Evolutionary conservation across 2,888 invertebrate species (phyloP).

Genomic region (Aporophyla nigra): DNA sequence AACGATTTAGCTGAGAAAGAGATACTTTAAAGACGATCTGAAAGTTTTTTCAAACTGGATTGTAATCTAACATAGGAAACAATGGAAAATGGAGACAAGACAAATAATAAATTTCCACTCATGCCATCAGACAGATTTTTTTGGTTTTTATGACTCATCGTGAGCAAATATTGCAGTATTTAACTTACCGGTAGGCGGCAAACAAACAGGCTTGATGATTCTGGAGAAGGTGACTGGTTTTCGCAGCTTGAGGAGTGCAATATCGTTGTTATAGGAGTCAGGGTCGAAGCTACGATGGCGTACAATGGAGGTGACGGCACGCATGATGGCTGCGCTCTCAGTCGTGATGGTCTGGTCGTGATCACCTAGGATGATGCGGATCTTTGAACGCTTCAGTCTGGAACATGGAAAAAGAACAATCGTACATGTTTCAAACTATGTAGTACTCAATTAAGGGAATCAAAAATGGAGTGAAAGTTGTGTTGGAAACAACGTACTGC

Average conservation of each 20-base stretch:
- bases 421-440: background rate
- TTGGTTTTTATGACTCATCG: too few species aligned
- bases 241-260: slow-evolving; percentile 94
- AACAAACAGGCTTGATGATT: slow-evolving; percentile 94
- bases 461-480: background rate
- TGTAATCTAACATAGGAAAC: background rate
- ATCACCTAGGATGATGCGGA: slow-evolving; percentile 95
- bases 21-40: background rate
- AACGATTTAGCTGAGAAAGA: too few species aligned
- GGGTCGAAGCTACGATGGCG: slow-evolving; percentile 96
- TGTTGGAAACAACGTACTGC: background rate
- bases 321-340: slow-evolving; percentile 95
- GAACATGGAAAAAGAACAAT: slow-evolving; percentile 56
- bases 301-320: slow-evolving; percentile 94
- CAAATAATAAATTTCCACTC: too few species aligned
- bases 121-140: background rate
- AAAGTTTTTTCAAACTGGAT: background rate
- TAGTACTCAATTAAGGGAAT: too few species aligned
- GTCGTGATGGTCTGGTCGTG: slow-evolving; percentile 95
- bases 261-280: slow-evolving; percentile 96
- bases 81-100: background rate
- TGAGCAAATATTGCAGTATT: too few species aligned
- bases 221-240: slow-evolving; percentile 95
- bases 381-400: slow-evolving; percentile 95
- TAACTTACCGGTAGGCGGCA: slow-evolving; percentile 93